A percentile compares a stretch with the other conserved stretches of the same genome.
Conservation (phyloP, 2,113 vertebrate genomes). For the Anser cygnoides region DNA sequence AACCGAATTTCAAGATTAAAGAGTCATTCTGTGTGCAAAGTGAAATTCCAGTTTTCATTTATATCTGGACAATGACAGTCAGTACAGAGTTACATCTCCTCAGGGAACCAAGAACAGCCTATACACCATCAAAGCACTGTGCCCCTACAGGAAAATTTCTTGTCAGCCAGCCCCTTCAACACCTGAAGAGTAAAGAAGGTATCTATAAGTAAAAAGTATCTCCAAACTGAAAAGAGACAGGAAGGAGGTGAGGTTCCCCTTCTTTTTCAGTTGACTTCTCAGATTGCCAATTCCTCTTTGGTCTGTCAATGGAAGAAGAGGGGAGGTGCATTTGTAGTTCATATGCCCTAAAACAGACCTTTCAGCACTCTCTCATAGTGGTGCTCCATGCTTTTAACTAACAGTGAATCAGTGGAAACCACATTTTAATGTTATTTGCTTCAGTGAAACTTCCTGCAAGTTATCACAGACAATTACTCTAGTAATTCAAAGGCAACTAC, state of each 20-base stretch:
- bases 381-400: neutral
- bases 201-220: neutral
- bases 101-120: neutral
- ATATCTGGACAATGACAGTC: neutral
- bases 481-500: conserved; percentile 45
- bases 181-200: neutral
- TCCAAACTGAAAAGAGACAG: neutral
- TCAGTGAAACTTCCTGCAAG: neutral
- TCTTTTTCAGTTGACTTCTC: neutral
- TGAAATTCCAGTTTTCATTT: neutral
- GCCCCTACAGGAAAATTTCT: neutral
- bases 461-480: conserved; percentile 13
- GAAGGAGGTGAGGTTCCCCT: neutral
- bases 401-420: neutral
- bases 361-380: neutral
- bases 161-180: neutral
- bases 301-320: neutral
- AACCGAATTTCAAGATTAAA: neutral
- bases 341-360: neutral
- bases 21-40: neutral
- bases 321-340: neutral
- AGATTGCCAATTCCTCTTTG: neutral
- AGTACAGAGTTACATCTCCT: neutral
- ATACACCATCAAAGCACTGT: neutral
- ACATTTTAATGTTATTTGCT: neutral